phyloP scores from a whole-genome alignment of 2,888 invertebrate species.

The Hyposoter didymator region DNA sequence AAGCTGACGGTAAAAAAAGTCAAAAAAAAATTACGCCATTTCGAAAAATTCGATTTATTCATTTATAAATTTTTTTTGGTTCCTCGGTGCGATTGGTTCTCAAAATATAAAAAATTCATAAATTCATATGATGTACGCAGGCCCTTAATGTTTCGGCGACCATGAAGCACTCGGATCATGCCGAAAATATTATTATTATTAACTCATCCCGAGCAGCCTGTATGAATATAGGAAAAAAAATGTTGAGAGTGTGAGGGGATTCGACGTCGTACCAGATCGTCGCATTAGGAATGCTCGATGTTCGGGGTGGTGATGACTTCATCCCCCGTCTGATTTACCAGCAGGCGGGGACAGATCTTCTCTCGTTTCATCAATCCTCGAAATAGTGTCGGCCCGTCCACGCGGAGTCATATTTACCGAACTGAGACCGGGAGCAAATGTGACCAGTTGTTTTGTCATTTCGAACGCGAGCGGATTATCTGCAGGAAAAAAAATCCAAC shows the following conservation, averaged over 20 bases:
- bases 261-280: conserved; percentile 39
- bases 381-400: conserved; percentile 27
- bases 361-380: conserved; percentile 58
- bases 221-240: conserved; percentile 57
- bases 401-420: conserved; percentile 54
- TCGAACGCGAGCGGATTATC: conserved; percentile 28
- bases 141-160: neutral
- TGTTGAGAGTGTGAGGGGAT: neutral
- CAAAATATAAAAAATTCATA: neutral
- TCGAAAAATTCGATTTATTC: neutral
- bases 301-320: conserved; percentile 78
- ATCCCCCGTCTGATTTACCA: conserved; percentile 75
- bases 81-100: too few species aligned
- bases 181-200: neutral
- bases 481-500: neutral
- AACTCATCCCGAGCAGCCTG: neutral
- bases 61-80: too few species aligned
- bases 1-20: neutral
- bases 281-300: conserved; percentile 58
- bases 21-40: neutral
- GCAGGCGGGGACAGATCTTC: conserved; percentile 48
- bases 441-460: conserved; percentile 53
- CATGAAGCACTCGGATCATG: neutral
- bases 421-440: conserved; percentile 66
- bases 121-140: neutral